Evolutionary conservation across 2,113 vertebrate species (phyloP).

Genomic region (Nothoprocta pentlandii): DNA sequence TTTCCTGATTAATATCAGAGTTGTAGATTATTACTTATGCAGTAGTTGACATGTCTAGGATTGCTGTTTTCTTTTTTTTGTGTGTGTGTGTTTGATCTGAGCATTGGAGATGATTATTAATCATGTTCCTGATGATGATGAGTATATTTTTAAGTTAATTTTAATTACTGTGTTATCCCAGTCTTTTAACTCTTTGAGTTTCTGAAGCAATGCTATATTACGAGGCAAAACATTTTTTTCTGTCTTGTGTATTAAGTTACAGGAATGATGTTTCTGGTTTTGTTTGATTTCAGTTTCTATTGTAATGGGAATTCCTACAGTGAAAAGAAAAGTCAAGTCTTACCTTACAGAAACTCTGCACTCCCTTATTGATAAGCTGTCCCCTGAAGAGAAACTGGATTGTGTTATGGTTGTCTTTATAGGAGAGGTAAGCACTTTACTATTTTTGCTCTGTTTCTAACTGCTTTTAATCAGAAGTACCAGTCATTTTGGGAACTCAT

Average conservation of each 20-base stretch:
- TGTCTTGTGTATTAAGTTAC: background rate
- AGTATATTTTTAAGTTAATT: background rate
- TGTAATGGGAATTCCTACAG: conserved; percentile 99
- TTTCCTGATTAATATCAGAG: background rate
- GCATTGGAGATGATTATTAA: background rate
- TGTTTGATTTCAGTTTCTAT: conserved; percentile 89
- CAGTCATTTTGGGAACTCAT: background rate
- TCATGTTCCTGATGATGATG: background rate
- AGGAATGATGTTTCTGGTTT: conserved; percentile 47
- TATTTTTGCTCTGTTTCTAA: background rate
- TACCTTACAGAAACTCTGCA: conserved; percentile 96
- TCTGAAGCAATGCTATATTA: conserved; percentile 1
- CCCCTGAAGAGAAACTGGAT: conserved; percentile 94
- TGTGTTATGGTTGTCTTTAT: conserved; percentile 96
- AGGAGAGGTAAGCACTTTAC: conserved; percentile 88
- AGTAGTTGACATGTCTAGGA: background rate
- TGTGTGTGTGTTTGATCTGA: background rate
- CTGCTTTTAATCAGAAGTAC: background rate
- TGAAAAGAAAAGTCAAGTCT: conserved; percentile 97
- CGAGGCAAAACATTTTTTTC: background rate
- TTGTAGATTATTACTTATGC: background rate
- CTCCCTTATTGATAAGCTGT: conserved; percentile 95
- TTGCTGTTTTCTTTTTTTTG: background rate
- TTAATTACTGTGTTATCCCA: background rate
- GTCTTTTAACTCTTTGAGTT: background rate